Conservation (phyloP, 2,113 vertebrate species). For the Sorex fumeus region DNA sequence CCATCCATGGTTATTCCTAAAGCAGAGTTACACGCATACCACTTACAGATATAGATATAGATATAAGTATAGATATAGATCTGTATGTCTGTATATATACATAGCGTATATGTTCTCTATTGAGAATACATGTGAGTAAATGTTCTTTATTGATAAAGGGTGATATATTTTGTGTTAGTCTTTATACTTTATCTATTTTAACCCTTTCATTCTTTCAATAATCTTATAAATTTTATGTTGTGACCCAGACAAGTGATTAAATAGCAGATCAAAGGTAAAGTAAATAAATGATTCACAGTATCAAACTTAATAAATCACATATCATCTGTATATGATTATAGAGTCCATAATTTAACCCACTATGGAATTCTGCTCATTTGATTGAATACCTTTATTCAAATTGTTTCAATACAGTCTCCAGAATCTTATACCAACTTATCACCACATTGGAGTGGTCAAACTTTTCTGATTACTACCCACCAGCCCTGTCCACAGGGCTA, state of each 20-base stretch:
- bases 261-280: not conserved
- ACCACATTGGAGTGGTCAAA: no score
- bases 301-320: not conserved
- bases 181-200: not conserved
- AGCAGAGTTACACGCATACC: not conserved
- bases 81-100: no score
- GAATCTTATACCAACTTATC: not conserved
- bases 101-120: no score
- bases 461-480: not conserved
- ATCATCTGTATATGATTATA: not conserved
- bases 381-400: not conserved
- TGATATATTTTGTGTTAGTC: not conserved
- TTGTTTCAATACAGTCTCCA: not conserved
- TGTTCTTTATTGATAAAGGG: not conserved
- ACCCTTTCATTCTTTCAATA: not conserved
- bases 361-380: not conserved
- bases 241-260: not conserved
- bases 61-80: no score
- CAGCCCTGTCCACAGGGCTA: not conserved
- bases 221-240: not conserved
- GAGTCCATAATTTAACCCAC: not conserved
- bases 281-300: not conserved
- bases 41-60: no score
- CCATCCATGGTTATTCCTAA: not conserved
- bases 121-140: not conserved